These are phyloP conservation scores for Gymnoscopelus braueri DNA, from an alignment of 2,797 vertebrate species.

Conservation along the genomic window DNA sequence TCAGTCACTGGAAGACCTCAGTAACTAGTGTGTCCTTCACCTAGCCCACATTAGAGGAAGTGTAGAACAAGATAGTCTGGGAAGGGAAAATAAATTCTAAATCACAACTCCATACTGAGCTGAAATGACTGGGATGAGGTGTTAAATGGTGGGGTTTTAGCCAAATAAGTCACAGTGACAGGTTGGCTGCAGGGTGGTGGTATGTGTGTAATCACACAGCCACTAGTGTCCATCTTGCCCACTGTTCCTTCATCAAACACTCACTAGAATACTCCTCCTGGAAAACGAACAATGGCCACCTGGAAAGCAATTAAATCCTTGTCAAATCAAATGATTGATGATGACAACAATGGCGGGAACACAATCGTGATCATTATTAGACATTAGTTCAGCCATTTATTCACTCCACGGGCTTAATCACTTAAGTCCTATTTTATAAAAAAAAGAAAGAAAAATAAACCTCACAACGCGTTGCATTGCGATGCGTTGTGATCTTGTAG, in stretches of 20 bases:
- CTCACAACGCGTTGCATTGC: no score
- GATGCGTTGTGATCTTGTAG: no score
- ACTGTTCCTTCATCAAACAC: slow-evolving; percentile 28
- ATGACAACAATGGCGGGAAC: slow-evolving; percentile 16
- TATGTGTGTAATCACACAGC: slow-evolving; percentile 59
- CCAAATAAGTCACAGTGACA: slow-evolving; percentile 42
- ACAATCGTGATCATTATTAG: slow-evolving; percentile 10
- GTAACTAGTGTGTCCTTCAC: not conserved
- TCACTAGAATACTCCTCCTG: slow-evolving; percentile 13
- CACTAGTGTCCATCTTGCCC: slow-evolving; percentile 54
- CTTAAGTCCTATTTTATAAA: no score
- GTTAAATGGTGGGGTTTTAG: slow-evolving; percentile 46
- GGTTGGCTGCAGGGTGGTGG: slow-evolving; percentile 43
- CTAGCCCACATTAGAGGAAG: not conserved
- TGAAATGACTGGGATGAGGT: slow-evolving; percentile 25
- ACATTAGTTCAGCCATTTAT: slow-evolving; percentile 8
- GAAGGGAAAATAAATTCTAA: slow-evolving; percentile 18
- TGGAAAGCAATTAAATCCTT: slow-evolving; percentile 38
- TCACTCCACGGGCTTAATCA: not conserved
- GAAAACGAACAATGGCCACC: slow-evolving; percentile 54
- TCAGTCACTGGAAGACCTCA: slow-evolving; percentile 5
- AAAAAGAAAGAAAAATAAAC: no score
- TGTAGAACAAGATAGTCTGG: slow-evolving; percentile 11
- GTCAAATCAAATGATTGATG: slow-evolving; percentile 32
- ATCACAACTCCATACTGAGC: slow-evolving; percentile 3